Base-by-base conservation (phyloP, 2,113 vertebrate genomes). In the Acrocephalus arundinaceus region DNA sequence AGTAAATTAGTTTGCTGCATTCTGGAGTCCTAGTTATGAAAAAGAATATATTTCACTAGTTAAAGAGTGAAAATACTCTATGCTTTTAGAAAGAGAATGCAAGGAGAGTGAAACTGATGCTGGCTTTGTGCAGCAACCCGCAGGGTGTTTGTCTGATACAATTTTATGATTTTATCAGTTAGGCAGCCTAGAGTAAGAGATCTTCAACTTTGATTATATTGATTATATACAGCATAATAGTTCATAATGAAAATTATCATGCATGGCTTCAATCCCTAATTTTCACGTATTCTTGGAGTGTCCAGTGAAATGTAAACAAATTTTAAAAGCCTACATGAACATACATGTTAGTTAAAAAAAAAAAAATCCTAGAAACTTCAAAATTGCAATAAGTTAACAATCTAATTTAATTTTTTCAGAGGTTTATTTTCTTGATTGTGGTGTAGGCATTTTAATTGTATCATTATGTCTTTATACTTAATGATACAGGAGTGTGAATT, bases 1-100 rank as follows among this genome's bases (percentile, higher is more conserved):
- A 96, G 82, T 86, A 95, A 97, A 98, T 97, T 97, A 95, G 84
- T 96, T 97, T 97, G 39, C 96, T 92, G 51, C 95, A 97, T 97
- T 97, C 90, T 95, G 87, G 93, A 91, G 84, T 85, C 95, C 86
- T 89, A 95, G 96, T 94, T 96, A 91, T 66, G 12, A 87, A 96
- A 97, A 96, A 81, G 43, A 92, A 48, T 92, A 65, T 93, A 83
- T 96, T 95, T 62, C 78, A 81, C 95, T 97, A 96, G 96, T 97
- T 96, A 96, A 93, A 83, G 31, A 82, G 72, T 87, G 79, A 94
- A 97, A 96, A 89, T 92, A 70, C 45, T 77, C 74, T 62, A 30
- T 67, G 70, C 57, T 73, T 95, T 94, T 68, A 94, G 58, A 95
- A 96, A 51, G 46, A 78, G 46, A 92, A 37, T 91, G 31, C 77